A percentile compares a stretch with the other conserved stretches of the same genome.
Conservation (phyloP, 2,797 vertebrate species). For the Dermochelys coriacea region DNA sequence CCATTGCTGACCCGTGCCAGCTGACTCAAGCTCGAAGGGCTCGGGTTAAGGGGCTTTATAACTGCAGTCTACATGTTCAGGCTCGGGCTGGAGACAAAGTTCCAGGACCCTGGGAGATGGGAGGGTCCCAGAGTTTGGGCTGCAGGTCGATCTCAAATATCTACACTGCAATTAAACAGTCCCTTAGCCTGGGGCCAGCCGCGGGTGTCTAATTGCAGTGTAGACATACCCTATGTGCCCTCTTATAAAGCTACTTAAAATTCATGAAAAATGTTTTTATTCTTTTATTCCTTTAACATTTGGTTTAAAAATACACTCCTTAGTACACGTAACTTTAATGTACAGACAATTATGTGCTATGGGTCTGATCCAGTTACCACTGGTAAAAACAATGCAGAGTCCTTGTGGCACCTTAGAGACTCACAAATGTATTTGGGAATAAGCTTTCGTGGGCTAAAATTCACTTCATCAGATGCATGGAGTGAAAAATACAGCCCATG, state of each 20-base stretch:
- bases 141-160: not conserved
- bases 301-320: constrained; percentile 50
- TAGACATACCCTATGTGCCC: not conserved
- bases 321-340: not conserved
- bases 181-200: not conserved
- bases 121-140: no score
- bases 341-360: constrained; percentile 46
- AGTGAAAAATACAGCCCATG: no score
- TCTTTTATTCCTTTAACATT: constrained; percentile 32
- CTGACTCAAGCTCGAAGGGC: not conserved
- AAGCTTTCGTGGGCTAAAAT: no score
- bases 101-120: no score
- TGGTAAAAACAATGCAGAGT: constrained; percentile 14
- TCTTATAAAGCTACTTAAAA: not conserved
- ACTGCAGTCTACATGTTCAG: no score
- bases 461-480: no score
- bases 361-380: constrained; percentile 59
- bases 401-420: no score
- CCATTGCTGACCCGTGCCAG: not conserved
- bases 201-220: not conserved
- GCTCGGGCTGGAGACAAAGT: no score
- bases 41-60: not conserved
- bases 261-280: not conserved
- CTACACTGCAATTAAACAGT: not conserved
- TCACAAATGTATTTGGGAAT: no score